Conservation (phyloP, 2,113 vertebrate species). For the Podarcis cretensis region DNA sequence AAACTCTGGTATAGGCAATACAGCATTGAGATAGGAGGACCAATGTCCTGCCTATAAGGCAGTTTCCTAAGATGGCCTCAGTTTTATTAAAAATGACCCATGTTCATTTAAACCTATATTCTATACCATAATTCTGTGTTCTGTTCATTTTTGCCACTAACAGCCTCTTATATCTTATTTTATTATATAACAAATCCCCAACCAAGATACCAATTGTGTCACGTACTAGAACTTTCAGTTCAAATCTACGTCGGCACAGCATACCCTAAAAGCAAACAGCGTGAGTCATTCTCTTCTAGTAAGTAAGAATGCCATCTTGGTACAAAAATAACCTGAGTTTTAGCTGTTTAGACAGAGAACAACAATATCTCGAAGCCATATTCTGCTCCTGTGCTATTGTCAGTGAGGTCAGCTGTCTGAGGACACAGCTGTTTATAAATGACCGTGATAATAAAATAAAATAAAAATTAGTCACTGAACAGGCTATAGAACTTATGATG, state of each 20-base stretch:
- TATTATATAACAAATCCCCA: background rate
- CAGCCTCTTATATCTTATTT: background rate
- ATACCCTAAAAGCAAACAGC: background rate
- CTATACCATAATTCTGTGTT: background rate
- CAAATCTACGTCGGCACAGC: background rate
- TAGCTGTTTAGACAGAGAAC: constrained; percentile 22
- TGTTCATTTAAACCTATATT: background rate
- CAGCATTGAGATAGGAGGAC: background rate
- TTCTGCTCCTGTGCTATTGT: constrained; percentile 3
- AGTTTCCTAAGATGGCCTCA: background rate
- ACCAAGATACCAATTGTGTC: constrained; percentile 13
- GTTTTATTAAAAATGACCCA: background rate
- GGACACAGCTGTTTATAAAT: background rate
- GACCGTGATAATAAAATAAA: background rate
- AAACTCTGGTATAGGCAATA: background rate
- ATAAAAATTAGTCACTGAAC: background rate
- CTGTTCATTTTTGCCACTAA: background rate
- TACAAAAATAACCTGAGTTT: background rate
- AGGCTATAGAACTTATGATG: background rate
- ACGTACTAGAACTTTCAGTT: constrained; percentile 3
- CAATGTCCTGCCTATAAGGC: background rate
- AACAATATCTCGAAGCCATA: constrained; percentile 20
- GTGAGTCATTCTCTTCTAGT: background rate
- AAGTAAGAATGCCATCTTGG: background rate
- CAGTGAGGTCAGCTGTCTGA: constrained; percentile 10